A percentile compares a stretch with the other conserved stretches of the same genome.
Conservation (phyloP, 2,113 vertebrate species). For the Pelobates fuscus region DNA sequence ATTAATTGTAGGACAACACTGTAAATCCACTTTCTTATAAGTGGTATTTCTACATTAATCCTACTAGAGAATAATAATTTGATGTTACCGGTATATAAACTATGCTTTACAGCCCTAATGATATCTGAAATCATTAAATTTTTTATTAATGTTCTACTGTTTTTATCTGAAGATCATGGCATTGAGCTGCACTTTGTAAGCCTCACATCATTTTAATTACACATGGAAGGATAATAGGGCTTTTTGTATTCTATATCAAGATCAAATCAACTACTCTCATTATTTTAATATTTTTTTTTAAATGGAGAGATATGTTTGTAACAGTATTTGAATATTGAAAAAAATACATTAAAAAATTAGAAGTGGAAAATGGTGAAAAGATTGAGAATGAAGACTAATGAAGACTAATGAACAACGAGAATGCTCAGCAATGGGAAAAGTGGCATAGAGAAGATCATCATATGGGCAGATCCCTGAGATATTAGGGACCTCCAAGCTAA, state of each 20-base stretch:
- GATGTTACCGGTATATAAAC: slow-evolving; percentile 32
- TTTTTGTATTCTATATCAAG: slow-evolving; percentile 8
- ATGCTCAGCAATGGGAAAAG: too few species aligned
- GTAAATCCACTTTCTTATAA: slow-evolving; percentile 30
- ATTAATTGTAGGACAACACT: slow-evolving; percentile 20
- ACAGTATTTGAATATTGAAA: too few species aligned
- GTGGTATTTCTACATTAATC: slow-evolving; percentile 18
- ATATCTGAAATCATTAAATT: slow-evolving; percentile 3
- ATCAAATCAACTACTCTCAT: not conserved
- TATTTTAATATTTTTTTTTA: too few species aligned
- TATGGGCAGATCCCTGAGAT: too few species aligned
- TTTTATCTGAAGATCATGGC: slow-evolving; percentile 10
- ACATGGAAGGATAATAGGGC: slow-evolving; percentile 29
- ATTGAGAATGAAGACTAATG: too few species aligned
- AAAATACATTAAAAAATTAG: too few species aligned
- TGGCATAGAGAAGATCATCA: too few species aligned
- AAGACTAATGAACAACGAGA: too few species aligned
- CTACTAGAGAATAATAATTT: slow-evolving; percentile 35
- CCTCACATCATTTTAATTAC: slow-evolving; percentile 30
- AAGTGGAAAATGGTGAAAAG: too few species aligned
- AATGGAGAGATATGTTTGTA: too few species aligned
- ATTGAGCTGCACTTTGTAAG: slow-evolving; percentile 19
- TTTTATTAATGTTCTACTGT: slow-evolving; percentile 37
- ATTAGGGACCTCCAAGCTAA: too few species aligned
- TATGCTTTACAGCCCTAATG: slow-evolving; percentile 19